Evolutionary conservation across 2,113 vertebrate genomes (phyloP), one percentile per base, ranked within the genome.

Genomic region (Desmodus rotundus): DNA sequence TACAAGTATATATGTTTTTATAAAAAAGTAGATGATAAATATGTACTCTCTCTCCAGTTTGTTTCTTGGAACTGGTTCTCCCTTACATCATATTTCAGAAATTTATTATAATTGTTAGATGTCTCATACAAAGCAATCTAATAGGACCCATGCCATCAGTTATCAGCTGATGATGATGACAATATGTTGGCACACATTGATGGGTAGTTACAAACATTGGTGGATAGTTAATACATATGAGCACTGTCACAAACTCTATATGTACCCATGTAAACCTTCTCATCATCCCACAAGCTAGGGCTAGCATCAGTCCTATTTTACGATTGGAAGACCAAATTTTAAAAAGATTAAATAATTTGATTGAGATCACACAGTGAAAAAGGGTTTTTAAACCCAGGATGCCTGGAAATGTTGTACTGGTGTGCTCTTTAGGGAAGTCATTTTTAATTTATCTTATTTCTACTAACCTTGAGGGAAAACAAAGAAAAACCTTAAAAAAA

Each of bases 391-490:
- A 74, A 84, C 54, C 6, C 61, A 89, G 31, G 41, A 19, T 78
- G 22, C 56, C 83, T 90, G 28, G 45, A 31, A 77, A 89, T 50
- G 76, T 47, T 72, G 92, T 92, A 91, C 91, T 89, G 45, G 83
- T 80, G 16, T 70, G 67, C n/a, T 82, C 83, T 87, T 68, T 45
- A 77, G 61, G 87, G 10, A 87, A 91, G 24, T 54, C 58, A 77
- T 87, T 91, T 89, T 84, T 45, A 94, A 88, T 95, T 91, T 76
- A 87, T 63, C 56, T 81, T 95, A 45, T 61, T 76, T 87, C 88
- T 85, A 63, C 28, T 24, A 7, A 56, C 17, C 54, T 86, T 20
- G 67, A 70, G 22, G 78, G 67, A 88, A 94, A 86, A 88, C 10
- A 92, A 72, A 73, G 41, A 83, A 86, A 90, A 93, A 82, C 24